These are phyloP conservation scores for Pantherophis vulpinus DNA, from an alignment of 2,797 vertebrate species.

Conservation along the genomic window DNA sequence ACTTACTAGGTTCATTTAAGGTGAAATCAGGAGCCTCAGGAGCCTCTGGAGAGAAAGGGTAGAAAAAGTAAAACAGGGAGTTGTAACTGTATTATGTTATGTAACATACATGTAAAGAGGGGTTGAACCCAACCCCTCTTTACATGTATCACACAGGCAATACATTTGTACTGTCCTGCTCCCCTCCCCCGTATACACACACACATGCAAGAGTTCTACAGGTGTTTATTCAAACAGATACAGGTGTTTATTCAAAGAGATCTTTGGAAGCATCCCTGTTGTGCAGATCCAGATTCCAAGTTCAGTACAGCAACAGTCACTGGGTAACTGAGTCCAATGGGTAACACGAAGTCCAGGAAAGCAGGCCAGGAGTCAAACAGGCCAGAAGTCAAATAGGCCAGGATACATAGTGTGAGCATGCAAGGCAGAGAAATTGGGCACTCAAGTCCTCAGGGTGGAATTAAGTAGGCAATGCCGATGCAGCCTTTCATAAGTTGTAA, in stretches of 20 bases:
- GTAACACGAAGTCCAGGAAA: too few species aligned
- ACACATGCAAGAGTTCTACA: too few species aligned
- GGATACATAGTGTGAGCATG: neutral
- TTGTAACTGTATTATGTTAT: neutral
- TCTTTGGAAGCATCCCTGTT: too few species aligned
- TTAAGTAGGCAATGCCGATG: neutral
- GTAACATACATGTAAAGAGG: too few species aligned
- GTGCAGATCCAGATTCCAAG: too few species aligned
- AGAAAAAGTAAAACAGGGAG: neutral
- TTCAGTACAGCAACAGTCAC: neutral
- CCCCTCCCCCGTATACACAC: too few species aligned
- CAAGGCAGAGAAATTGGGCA: neutral
- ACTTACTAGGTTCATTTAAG: neutral
- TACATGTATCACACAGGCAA: neutral
- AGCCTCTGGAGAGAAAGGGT: neutral
- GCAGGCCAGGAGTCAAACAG: neutral
- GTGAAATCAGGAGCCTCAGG: neutral
- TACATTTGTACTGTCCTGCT: too few species aligned
- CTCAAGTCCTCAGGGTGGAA: neutral
- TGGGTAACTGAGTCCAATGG: neutral
- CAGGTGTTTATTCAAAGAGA: too few species aligned
- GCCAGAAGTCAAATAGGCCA: too few species aligned
- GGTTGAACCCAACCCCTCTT: neutral
- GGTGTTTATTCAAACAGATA: too few species aligned
- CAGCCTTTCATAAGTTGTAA: neutral